These are phyloP conservation scores for Leptinotarsa defecta DNA, from an alignment of 1,140 invertebrate genomes.

Conservation along the genomic window DNA sequence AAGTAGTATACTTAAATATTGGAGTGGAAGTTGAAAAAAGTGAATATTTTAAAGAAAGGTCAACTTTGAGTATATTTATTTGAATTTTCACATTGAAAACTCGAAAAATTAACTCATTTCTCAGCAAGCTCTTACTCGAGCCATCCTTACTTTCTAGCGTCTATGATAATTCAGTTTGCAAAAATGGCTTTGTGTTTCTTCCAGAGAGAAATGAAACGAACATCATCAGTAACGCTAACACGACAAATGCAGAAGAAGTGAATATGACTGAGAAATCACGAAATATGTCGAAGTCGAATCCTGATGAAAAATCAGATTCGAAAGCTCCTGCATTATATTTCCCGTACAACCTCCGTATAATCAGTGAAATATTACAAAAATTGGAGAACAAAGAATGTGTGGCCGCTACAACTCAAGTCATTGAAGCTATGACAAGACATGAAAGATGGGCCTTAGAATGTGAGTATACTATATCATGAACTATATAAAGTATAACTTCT, in stretches of 20 bases:
- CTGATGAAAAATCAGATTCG: neutral
- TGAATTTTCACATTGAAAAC: no score
- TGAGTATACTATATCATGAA: slow-evolving; percentile 49
- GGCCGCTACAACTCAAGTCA: slow-evolving; percentile 58
- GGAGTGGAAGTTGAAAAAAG: no score
- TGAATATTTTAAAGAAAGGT: no score
- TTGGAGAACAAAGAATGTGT: slow-evolving; percentile 54
- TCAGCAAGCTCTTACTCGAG: no score
- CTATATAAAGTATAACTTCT: no score
- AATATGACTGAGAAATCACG: neutral
- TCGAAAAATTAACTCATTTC: no score
- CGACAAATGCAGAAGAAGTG: no score
- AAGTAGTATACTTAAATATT: no score
- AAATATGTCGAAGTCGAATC: neutral
- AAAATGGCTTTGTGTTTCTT: neutral
- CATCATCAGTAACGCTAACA: neutral
- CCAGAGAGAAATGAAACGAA: neutral
- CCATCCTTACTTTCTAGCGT: no score
- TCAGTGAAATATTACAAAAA: slow-evolving; percentile 25
- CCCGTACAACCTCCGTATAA: slow-evolving; percentile 27
- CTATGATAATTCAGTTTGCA: no score
- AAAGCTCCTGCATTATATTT: slow-evolving; percentile 2
- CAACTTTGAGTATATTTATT: no score
- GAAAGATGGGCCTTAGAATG: slow-evolving; percentile 64
- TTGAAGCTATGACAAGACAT: slow-evolving; percentile 58